Evolutionary conservation across 2,888 invertebrate genomes (phyloP).

Genomic region (Dasysyrphus albostriatus): DNA sequence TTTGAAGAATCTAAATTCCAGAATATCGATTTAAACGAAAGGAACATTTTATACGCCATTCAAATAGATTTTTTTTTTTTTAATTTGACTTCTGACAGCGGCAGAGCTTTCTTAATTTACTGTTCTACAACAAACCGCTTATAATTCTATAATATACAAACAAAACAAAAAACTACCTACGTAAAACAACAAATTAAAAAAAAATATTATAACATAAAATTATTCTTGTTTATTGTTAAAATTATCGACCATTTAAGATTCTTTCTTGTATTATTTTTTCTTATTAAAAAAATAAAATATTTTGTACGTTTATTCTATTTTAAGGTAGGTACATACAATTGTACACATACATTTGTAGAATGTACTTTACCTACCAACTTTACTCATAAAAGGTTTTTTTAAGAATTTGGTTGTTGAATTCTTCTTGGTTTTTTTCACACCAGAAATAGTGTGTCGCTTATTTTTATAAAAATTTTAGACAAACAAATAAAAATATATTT

Average conservation of each 20-base stretch:
- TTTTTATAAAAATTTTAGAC: not conserved
- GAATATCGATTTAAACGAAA: slow-evolving; percentile 1
- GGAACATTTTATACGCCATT: not conserved
- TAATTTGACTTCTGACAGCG: not conserved
- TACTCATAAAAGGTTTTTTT: too few relatives aligned
- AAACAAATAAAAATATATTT: not conserved
- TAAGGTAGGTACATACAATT: not conserved
- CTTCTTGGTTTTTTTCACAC: too few relatives aligned
- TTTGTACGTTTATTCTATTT: not conserved
- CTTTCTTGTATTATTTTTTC: not conserved
- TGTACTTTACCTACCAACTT: too few relatives aligned
- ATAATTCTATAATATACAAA: not conserved
- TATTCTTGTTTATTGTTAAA: not conserved
- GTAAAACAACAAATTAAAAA: not conserved
- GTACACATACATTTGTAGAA: too few relatives aligned
- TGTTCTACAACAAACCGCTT: slow-evolving; percentile 3
- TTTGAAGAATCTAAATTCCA: not conserved
- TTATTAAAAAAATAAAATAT: not conserved
- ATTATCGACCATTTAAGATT: not conserved
- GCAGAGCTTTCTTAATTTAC: slow-evolving; percentile 13
- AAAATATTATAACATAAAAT: not conserved
- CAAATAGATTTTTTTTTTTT: not conserved
- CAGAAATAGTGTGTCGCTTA: not conserved
- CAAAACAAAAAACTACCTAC: not conserved
- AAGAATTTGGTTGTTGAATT: not conserved